Conservation (phyloP, 2,888 invertebrate genomes). For the Anoplius nigerrimus region DNA sequence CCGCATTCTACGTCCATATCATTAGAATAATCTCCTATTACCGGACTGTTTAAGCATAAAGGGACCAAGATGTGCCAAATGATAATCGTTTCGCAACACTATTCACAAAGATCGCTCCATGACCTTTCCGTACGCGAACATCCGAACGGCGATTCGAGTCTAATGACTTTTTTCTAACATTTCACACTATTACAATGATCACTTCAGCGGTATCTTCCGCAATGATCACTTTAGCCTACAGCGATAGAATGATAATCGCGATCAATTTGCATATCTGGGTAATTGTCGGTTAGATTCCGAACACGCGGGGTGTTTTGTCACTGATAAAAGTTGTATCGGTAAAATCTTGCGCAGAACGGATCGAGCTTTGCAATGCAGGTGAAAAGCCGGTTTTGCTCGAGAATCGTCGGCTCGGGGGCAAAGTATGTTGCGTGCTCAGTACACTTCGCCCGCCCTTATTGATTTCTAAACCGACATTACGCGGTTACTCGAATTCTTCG, state of each 20-base stretch:
- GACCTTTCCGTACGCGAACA: no score
- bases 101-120: no score
- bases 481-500: background rate
- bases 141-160: no score
- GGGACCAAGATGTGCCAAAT: no score
- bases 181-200: no score
- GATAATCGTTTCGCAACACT: no score
- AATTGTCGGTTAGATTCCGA: background rate
- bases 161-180: no score
- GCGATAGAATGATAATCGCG: background rate
- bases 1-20: no score
- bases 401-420: background rate
- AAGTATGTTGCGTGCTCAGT: slow-evolving; percentile 4
- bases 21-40: no score
- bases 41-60: no score
- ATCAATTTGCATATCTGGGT: background rate
- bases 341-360: background rate
- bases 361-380: background rate
- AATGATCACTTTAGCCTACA: no score
- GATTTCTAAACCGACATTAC: slow-evolving; percentile 11
- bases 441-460: background rate
- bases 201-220: no score
- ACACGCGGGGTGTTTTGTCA: background rate
- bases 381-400: background rate
- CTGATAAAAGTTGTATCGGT: background rate